Conservation (phyloP, 2,888 invertebrate genomes). For the Microctonus brassicae region DNA sequence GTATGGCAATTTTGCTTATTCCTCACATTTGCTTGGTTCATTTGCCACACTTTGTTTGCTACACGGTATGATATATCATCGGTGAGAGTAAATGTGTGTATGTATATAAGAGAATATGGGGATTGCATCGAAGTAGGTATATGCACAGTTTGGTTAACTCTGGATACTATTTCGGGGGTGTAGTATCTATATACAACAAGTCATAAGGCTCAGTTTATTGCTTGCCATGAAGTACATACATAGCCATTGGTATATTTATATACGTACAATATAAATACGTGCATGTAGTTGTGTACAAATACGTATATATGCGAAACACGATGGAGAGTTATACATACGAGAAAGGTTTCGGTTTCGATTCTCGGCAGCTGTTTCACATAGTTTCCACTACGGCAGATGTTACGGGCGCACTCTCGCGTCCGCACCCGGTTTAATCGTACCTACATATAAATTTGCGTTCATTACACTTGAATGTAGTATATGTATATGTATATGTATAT, state of each 20-base stretch:
- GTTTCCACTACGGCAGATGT: constrained; percentile 61
- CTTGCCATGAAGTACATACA: constrained; percentile 39
- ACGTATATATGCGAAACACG: no score
- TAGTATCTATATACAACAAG: background rate
- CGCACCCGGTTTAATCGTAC: constrained; percentile 45
- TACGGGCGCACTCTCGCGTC: constrained; percentile 50
- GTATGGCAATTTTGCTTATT: no score
- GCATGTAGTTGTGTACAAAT: constrained; percentile 27
- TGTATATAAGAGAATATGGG: background rate
- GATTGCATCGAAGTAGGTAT: background rate
- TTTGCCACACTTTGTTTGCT: no score
- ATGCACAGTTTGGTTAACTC: constrained; percentile 5
- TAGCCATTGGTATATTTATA: no score
- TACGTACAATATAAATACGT: no score
- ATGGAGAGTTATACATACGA: constrained; percentile 27
- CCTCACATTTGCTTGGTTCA: no score
- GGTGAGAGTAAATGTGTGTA: no score
- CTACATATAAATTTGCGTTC: constrained; percentile 34
- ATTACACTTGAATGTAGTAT: constrained; percentile 36
- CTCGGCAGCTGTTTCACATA: constrained; percentile 58
- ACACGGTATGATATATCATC: background rate
- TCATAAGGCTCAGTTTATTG: constrained; percentile 47
- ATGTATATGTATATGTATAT: constrained; percentile 30
- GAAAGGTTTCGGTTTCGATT: constrained; percentile 40
- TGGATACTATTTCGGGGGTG: constrained; percentile 20